Conservation (phyloP, 2,113 vertebrate species). For the Podarcis cretensis region DNA sequence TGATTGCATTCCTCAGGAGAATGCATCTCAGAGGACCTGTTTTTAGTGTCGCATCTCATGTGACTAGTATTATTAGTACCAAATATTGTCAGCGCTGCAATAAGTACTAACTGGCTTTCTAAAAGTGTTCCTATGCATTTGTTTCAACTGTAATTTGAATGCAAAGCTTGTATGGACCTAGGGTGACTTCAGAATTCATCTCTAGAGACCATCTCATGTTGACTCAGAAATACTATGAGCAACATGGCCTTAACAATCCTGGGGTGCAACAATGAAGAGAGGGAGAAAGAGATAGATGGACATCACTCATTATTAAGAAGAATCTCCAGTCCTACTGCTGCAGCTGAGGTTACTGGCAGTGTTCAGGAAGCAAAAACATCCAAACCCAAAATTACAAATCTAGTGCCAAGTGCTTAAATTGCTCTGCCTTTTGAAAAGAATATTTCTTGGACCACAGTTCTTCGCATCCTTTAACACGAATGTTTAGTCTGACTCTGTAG, state of each 20-base stretch:
- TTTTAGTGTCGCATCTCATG: too few relatives aligned
- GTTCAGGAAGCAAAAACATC: background rate
- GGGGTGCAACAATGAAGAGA: too few relatives aligned
- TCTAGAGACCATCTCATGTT: background rate
- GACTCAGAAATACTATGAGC: background rate
- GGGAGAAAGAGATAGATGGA: background rate
- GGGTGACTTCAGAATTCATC: background rate
- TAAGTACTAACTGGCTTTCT: background rate
- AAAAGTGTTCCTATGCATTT: background rate
- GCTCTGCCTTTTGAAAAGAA: background rate
- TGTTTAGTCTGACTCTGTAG: background rate
- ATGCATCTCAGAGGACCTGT: background rate
- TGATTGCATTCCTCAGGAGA: conserved; percentile 12
- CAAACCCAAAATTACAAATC: background rate
- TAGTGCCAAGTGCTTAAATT: background rate
- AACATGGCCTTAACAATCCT: background rate
- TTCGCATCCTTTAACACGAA: background rate
- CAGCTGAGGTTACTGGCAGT: background rate
- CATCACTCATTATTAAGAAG: background rate
- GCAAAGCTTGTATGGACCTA: background rate
- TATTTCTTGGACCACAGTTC: background rate
- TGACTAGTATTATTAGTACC: too few relatives aligned
- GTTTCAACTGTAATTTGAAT: background rate
- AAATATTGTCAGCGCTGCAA: background rate
- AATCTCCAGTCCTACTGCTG: background rate